Evolutionary conservation across 2,113 vertebrate species (phyloP).

Genomic region (Cisticola juncidis): DNA sequence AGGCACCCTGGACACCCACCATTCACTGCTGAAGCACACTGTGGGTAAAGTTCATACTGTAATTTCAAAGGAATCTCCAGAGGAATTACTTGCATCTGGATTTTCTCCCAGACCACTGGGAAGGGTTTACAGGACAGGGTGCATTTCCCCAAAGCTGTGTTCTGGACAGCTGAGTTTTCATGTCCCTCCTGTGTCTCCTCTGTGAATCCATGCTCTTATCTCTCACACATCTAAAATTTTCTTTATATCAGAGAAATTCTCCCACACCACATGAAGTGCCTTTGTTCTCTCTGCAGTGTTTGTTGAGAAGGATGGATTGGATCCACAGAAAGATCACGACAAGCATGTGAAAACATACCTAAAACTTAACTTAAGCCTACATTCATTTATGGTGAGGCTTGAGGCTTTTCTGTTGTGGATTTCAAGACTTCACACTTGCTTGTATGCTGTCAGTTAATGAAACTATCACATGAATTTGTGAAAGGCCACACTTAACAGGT

Average conservation of each 20-base stretch:
- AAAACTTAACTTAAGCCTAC: neutral
- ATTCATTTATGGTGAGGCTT: neutral
- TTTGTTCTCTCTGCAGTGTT: neutral
- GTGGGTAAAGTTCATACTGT: neutral
- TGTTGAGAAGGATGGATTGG: neutral
- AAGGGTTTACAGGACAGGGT: neutral
- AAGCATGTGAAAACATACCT: neutral
- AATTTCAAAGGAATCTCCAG: neutral
- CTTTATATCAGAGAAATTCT: neutral
- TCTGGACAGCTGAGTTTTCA: neutral
- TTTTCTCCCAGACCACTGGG: neutral
- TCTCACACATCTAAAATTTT: neutral
- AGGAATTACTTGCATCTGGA: neutral
- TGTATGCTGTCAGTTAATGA: neutral
- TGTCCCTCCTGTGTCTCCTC: neutral
- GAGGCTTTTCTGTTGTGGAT: neutral
- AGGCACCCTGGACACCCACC: accelerated
- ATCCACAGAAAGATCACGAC: neutral
- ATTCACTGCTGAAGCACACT: neutral
- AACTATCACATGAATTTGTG: neutral
- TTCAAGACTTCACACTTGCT: neutral
- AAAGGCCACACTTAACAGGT: neutral
- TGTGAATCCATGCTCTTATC: neutral
- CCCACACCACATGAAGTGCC: neutral
- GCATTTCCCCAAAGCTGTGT: neutral